Conservation (phyloP, 2,888 invertebrate species). For the Platypus cylindrus region DNA sequence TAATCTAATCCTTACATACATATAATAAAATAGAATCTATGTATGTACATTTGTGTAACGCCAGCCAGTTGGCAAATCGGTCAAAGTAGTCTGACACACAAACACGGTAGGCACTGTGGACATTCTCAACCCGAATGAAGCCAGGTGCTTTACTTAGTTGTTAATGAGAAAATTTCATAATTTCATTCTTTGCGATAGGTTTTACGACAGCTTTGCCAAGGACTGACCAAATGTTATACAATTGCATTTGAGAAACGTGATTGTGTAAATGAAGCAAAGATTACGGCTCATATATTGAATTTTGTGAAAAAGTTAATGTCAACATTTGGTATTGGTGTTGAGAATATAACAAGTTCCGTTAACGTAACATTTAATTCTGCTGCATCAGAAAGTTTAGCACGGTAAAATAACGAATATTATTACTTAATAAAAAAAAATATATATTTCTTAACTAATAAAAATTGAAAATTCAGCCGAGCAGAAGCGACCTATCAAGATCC, state of each 20-base stretch:
- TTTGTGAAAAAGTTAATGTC: conserved; percentile 91
- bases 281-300: conserved; percentile 87
- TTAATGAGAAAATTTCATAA: no score
- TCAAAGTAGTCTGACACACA: no score
- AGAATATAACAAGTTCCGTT: conserved; percentile 66
- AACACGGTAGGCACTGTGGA: no score
- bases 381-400: conserved; percentile 80
- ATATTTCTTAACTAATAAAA: neutral
- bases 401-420: no score
- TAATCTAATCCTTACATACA: neutral
- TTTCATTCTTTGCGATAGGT: conserved; percentile 46
- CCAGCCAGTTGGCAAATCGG: no score
- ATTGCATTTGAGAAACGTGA: conserved; percentile 90
- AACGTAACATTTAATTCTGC: conserved; percentile 60
- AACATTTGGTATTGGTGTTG: conserved; percentile 88
- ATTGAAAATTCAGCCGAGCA: neutral
- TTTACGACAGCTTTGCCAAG: conserved; percentile 79
- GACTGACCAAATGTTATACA: conserved; percentile 87
- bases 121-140: no score
- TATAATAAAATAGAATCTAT: neutral
- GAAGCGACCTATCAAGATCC: conserved; percentile 48
- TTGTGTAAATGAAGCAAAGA: conserved; percentile 80
- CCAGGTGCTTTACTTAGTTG: no score
- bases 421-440: neutral
- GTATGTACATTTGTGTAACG: neutral